Conservation (phyloP, 2,797 vertebrate species). For the Coregonus ussuriensis region DNA sequence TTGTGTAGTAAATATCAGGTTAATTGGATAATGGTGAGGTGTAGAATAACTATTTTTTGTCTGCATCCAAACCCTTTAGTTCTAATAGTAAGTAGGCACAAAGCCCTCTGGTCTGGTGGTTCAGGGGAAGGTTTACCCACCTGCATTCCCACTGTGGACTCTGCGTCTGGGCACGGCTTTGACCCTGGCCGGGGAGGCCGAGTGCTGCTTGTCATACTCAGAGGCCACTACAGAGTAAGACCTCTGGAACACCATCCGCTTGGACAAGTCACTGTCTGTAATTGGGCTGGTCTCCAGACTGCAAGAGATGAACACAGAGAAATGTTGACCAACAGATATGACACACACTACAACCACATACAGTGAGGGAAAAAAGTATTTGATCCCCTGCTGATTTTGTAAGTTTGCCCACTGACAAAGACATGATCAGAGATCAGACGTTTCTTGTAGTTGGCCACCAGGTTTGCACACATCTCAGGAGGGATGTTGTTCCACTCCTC, state of each 20-base stretch:
- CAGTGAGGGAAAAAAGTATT: no score
- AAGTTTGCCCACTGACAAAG: no score
- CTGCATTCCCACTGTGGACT: slow-evolving; percentile 97
- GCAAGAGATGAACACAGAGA: slow-evolving; percentile 14
- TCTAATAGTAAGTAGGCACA: neutral
- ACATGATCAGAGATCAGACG: no score
- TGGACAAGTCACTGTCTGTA: slow-evolving; percentile 95
- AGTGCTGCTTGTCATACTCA: slow-evolving; percentile 98
- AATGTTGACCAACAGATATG: neutral
- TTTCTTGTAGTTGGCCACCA: no score
- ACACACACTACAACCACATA: no score
- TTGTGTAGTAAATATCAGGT: no score
- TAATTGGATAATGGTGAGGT: no score
- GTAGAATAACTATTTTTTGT: neutral
- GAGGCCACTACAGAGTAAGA: slow-evolving; percentile 99
- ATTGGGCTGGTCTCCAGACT: slow-evolving; percentile 98
- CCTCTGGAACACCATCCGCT: slow-evolving; percentile 96
- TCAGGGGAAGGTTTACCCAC: slow-evolving; percentile 64
- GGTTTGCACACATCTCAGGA: no score
- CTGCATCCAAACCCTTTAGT: neutral
- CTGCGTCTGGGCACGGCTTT: slow-evolving; percentile 95
- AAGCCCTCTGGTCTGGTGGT: neutral
- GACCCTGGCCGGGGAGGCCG: slow-evolving; percentile 89
- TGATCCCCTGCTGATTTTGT: no score
- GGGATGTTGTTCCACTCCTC: no score